phyloP scores from a whole-genome alignment of 2,888 invertebrate species.

The Carabus problematicus region DNA sequence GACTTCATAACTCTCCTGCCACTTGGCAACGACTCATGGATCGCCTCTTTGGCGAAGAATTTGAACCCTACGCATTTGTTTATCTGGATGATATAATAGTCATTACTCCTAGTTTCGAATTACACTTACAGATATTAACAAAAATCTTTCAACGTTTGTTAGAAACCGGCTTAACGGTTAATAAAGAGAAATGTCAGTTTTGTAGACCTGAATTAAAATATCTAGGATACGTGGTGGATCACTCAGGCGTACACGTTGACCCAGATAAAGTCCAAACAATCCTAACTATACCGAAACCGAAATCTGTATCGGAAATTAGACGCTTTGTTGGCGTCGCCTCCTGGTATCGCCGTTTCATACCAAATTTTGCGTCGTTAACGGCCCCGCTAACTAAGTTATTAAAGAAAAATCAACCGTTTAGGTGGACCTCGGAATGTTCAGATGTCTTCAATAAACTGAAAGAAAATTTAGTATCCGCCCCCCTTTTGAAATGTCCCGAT shows the following conservation, averaged over 20 bases:
- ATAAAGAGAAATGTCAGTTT: neutral
- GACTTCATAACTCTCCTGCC: constrained; percentile 14
- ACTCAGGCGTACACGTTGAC: constrained; percentile 43
- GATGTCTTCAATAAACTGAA: neutral
- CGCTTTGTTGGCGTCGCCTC: neutral
- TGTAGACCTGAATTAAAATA: constrained; percentile 1
- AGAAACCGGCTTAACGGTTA: neutral
- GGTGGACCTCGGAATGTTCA: neutral
- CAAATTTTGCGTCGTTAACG: neutral
- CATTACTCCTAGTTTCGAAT: neutral
- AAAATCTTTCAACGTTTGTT: neutral
- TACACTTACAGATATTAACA: neutral
- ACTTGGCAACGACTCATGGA: constrained; percentile 45
- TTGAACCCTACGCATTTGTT: constrained; percentile 30
- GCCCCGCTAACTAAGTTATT: neutral
- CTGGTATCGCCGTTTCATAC: neutral
- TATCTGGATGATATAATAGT: constrained; percentile 10
- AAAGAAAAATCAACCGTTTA: neutral
- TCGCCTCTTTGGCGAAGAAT: constrained; percentile 42
- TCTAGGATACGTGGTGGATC: constrained; percentile 45
- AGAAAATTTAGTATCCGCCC: neutral
- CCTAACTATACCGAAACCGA: neutral
- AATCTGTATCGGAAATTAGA: too few species aligned
- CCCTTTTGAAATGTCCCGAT: neutral
- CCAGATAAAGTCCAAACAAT: constrained; percentile 39